phyloP scores from a whole-genome alignment of 2,113 vertebrate species.

The Bos javanicus region DNA sequence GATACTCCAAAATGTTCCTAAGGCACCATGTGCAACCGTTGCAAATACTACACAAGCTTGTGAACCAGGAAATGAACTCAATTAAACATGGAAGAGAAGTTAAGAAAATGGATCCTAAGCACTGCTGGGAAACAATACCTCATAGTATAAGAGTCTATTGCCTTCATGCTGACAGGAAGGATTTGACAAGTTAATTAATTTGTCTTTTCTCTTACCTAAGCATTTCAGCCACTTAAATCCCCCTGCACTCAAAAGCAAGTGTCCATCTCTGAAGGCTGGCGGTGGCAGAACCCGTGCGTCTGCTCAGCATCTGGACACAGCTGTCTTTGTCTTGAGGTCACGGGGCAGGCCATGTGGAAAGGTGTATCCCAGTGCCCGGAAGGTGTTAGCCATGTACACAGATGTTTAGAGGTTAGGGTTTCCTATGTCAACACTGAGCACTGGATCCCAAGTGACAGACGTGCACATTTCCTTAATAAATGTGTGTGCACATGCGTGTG shows the following conservation, averaged over 20 bases:
- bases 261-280: not conserved
- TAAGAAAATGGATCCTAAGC: not conserved
- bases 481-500: no score
- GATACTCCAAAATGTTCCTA: not conserved
- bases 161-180: slow-evolving; percentile 21
- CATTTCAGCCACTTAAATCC: not conserved
- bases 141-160: not conserved
- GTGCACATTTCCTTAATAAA: not conserved
- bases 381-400: not conserved
- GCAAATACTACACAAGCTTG: not conserved
- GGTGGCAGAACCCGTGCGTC: no score
- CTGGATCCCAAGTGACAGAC: not conserved
- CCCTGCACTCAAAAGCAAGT: not conserved
- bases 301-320: not conserved
- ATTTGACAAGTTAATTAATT: slow-evolving; percentile 40
- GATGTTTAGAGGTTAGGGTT: not conserved
- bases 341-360: not conserved
- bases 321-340: not conserved
- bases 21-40: not conserved
- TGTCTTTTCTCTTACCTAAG: slow-evolving; percentile 43
- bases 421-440: not conserved
- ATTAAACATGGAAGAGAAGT: not conserved
- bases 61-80: not conserved
- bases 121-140: not conserved
- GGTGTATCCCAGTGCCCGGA: not conserved